Percentiles rank a stretch among this genome's conserved stretches.
Evolutionary conservation across 2,888 invertebrate species (phyloP).

Genomic region (Drosophila emarginata): DNA sequence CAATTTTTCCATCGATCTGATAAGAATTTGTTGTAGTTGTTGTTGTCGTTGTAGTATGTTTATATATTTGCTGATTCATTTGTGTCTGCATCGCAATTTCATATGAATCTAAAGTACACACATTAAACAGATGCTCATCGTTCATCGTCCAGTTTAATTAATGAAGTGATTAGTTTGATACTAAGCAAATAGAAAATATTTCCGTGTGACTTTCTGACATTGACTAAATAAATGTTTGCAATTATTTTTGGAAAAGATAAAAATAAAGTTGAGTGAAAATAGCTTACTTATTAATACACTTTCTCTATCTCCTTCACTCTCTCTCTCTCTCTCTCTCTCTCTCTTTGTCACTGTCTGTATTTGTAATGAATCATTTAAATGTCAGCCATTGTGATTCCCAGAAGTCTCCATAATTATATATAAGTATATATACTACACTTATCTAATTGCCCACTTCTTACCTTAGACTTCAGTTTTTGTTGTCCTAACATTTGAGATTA

Average conservation of each 20-base stretch:
- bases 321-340: no score
- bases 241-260: slow-evolving; percentile 6
- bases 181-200: not conserved
- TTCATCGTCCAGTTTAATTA: slow-evolving; percentile 13
- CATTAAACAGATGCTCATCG: not conserved
- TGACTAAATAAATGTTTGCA: not conserved
- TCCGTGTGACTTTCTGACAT: not conserved
- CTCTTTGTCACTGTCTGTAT: no score
- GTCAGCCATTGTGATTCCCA: not conserved
- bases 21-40: not conserved
- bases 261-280: not conserved
- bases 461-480: no score
- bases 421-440: not conserved
- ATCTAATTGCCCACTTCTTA: not conserved
- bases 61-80: slow-evolving; percentile 2
- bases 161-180: not conserved
- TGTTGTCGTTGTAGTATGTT: no score
- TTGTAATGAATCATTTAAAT: slow-evolving; percentile 2
- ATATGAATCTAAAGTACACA: not conserved
- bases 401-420: not conserved
- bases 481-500: not conserved
- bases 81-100: not conserved
- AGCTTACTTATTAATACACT: not conserved
- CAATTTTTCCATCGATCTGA: slow-evolving; percentile 6
- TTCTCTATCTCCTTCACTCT: not conserved